These are phyloP conservation scores for Cosmia pyralina DNA, from an alignment of 2,888 invertebrate genomes.

Conservation along the genomic window DNA sequence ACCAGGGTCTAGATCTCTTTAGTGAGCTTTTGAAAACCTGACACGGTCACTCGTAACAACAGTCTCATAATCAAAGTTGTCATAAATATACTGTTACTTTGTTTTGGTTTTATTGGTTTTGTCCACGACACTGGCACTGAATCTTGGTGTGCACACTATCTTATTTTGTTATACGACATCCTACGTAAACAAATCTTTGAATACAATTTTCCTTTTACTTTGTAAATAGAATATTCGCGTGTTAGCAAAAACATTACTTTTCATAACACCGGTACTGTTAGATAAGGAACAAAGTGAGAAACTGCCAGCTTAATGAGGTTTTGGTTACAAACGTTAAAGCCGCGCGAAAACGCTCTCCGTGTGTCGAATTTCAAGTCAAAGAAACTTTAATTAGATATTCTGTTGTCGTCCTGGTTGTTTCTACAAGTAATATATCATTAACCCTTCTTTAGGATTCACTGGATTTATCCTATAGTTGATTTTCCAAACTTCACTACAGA, in stretches of 20 bases:
- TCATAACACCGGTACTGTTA: not conserved
- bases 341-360: not conserved
- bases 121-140: no score
- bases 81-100: no score
- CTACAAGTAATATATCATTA: not conserved
- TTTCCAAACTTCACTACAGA: not conserved
- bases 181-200: not conserved
- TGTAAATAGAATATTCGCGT: not conserved
- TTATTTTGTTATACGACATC: not conserved
- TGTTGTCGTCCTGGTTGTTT: not conserved
- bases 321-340: constrained; percentile 3
- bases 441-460: not conserved
- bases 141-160: not conserved
- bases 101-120: no score
- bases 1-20: no score
- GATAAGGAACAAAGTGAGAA: not conserved
- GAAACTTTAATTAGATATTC: constrained; percentile 10
- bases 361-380: constrained; percentile 4
- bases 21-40: no score
- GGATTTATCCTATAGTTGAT: not conserved
- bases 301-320: not conserved
- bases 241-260: not conserved
- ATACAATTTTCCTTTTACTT: not conserved
- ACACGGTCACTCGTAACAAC: not conserved
- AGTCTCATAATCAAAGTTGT: no score